These are phyloP conservation scores for Emydoidea blandingii DNA, from an alignment of 2,797 vertebrate species.

Conservation along the genomic window DNA sequence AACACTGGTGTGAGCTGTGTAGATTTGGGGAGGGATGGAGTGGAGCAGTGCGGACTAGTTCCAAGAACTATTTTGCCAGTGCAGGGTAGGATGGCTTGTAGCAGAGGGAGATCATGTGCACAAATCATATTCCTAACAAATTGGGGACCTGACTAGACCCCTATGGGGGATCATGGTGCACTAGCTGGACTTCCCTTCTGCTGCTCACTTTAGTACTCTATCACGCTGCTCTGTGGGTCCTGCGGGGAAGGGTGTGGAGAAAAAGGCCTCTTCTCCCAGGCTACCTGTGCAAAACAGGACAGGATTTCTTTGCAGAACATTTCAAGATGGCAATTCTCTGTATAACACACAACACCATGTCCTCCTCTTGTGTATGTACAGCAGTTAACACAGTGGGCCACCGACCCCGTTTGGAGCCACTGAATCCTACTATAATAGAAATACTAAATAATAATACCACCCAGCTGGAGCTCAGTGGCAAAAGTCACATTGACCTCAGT, in stretches of 20 bases:
- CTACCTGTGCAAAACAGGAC: not conserved
- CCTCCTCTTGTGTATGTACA: not conserved
- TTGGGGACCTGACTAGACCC: not conserved
- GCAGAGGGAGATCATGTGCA: not conserved
- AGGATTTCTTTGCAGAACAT: not conserved
- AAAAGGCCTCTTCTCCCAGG: not conserved
- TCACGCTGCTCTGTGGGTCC: not conserved
- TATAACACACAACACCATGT: not conserved
- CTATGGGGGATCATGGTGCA: not conserved
- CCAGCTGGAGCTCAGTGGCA: not conserved
- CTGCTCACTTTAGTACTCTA: not conserved
- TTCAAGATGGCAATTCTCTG: not conserved
- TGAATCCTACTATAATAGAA: not conserved
- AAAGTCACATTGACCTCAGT: not conserved
- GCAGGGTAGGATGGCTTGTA: not conserved
- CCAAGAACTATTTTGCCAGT: not conserved
- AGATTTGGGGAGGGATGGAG: not conserved
- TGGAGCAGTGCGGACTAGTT: not conserved
- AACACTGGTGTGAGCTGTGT: not conserved
- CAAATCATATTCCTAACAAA: not conserved
- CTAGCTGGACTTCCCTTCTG: not conserved
- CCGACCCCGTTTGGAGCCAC: not conserved
- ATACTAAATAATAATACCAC: not conserved
- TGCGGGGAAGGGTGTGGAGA: not conserved
- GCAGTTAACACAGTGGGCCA: not conserved